These are phyloP conservation scores for Phodopus roborovskii DNA, from an alignment of 2,113 vertebrate genomes.

Conservation along the genomic window DNA sequence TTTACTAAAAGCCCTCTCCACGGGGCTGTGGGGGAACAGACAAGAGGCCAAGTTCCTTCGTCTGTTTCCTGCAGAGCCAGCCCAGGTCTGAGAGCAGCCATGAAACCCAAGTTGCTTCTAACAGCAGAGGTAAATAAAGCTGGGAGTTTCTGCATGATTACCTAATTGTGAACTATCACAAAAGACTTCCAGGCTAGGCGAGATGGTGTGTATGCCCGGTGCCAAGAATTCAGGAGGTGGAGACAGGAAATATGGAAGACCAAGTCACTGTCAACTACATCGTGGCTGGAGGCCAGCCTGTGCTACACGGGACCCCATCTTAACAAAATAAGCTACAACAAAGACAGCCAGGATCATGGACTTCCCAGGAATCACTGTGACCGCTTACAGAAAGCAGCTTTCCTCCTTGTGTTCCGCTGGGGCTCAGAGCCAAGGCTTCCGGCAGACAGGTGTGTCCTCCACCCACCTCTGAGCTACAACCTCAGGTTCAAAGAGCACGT, in stretches of 20 bases:
- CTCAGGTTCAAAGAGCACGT: not conserved
- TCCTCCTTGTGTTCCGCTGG: not conserved
- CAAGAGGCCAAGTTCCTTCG: not conserved
- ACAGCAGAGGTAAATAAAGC: not conserved
- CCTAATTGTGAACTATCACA: not conserved
- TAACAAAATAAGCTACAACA: not conserved
- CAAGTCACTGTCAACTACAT: not conserved
- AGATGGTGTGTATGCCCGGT: too few species aligned
- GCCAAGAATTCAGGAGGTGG: not conserved
- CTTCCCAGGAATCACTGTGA: not conserved
- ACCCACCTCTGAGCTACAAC: not conserved
- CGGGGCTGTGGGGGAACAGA: not conserved
- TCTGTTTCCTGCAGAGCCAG: not conserved
- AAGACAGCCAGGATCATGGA: too few species aligned
- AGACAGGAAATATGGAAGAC: not conserved
- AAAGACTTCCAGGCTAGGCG: not conserved
- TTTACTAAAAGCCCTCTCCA: not conserved
- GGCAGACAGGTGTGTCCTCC: accelerated
- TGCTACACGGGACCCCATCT: not conserved
- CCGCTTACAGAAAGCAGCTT: too few species aligned
- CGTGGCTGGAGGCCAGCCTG: not conserved
- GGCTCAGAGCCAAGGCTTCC: not conserved
- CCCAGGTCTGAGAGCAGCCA: not conserved
- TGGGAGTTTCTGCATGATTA: not conserved
- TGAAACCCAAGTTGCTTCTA: not conserved